Base-by-base conservation (phyloP, 2,888 invertebrate species). In the Trichogramma dendrolimi region DNA sequence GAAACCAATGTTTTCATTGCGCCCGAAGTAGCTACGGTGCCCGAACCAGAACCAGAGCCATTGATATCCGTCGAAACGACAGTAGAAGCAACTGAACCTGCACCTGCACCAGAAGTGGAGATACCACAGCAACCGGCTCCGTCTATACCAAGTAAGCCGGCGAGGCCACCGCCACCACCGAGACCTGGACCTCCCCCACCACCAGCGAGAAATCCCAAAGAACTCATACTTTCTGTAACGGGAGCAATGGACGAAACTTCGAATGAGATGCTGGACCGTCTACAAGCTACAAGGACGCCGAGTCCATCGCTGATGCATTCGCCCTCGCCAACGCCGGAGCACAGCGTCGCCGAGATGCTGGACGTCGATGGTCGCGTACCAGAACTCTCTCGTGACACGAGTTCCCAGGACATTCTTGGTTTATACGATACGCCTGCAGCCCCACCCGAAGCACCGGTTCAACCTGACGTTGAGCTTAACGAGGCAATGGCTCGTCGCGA, bases 191-290 rank as follows among this genome's bases (percentile, higher is more conserved):
- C 84, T 0, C 75, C 83, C 4, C 85, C 87, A 11, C 86, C 87
- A 4, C 84, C 89, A 38, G 87, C 89, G 0, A 85, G 88, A 66
- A 90, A 91, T 78, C 94, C 94, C 0, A 91, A 93, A 80, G 91
- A 92, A 73, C 81, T 94, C 38, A 88, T 94, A 54, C 84, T 90
- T 68, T 91, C 90, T 43, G 93, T 94, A 1, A 92, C 94, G 46
- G 93, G 91, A 2, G 92, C 91, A 60, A 87, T 94, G 87, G 92
- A 94, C 73, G 91, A 91, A 55, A 91, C 92, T 0, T 93, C 93
- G 70, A 89, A 90, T 4, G 89, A 92, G 73, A 80, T 94, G 58
- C 79, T 94, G 60, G 91, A 92, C 69, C 87, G 92, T 63, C 86
- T 93, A 64, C 91, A 92, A 57, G 91, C 88, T 5, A 93, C 92